Percentiles rank a stretch among this genome's conserved stretches.
Conservation (phyloP, 2,888 invertebrate genomes). For the Mallateleia sp. region DNA sequence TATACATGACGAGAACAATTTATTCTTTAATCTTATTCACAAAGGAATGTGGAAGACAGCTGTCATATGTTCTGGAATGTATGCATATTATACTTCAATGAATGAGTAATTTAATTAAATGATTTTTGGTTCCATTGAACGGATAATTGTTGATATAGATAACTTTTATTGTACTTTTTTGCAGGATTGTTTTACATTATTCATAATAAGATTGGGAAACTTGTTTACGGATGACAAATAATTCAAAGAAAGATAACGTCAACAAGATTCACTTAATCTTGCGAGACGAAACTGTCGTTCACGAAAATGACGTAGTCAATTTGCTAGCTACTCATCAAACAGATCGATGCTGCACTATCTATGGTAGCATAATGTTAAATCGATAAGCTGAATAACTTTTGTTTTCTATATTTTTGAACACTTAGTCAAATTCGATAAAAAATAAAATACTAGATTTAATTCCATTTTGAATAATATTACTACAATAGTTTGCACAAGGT, state of each 20-base stretch:
- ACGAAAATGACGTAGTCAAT: slow-evolving; percentile 50
- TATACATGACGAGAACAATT: slow-evolving; percentile 34
- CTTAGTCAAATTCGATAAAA: slow-evolving; percentile 1
- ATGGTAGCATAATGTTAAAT: slow-evolving; percentile 45
- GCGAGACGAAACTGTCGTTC: slow-evolving; percentile 32
- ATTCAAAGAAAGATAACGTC: slow-evolving; percentile 46
- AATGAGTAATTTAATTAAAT: slow-evolving; percentile 1
- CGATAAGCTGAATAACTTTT: slow-evolving; percentile 31
- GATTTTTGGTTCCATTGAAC: background rate
- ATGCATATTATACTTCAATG: background rate
- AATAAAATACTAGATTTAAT: background rate
- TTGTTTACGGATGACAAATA: slow-evolving; percentile 33
- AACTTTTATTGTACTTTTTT: background rate
- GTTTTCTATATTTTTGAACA: slow-evolving; percentile 11
- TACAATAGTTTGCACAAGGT: background rate
- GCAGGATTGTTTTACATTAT: slow-evolving; percentile 26
- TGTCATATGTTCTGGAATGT: background rate
- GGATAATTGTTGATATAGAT: slow-evolving; percentile 14
- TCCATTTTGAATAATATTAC: background rate
- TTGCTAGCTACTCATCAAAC: slow-evolving; percentile 33
- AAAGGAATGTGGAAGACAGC: background rate
- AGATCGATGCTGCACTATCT: slow-evolving; percentile 32
- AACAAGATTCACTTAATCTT: slow-evolving; percentile 51
- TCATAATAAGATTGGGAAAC: slow-evolving; percentile 16
- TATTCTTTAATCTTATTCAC: background rate